A percentile compares a stretch with the other conserved stretches of the same genome.
phyloP scores from a whole-genome alignment of 1,140 invertebrate genomes.

The Melipona quadrifasciata region DNA sequence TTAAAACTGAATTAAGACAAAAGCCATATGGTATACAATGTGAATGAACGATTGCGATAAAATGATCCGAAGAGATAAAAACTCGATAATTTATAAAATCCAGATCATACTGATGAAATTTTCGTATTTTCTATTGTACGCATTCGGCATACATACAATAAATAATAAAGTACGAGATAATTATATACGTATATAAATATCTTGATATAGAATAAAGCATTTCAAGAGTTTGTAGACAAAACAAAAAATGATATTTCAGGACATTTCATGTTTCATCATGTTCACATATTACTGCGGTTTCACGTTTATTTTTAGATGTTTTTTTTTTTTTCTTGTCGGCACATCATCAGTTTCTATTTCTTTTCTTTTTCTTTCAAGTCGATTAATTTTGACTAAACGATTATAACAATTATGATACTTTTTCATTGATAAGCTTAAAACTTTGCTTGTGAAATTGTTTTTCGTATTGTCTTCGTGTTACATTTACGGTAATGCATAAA shows the following conservation, averaged over 20 bases:
- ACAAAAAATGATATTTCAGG: constrained; percentile 27
- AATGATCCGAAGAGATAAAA: neutral
- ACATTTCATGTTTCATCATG: constrained; percentile 9
- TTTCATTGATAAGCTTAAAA: neutral
- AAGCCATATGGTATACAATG: neutral
- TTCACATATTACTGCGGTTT: constrained; percentile 39
- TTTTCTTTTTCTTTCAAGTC: neutral
- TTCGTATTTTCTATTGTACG: neutral
- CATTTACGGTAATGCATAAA: neutral
- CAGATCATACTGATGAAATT: neutral
- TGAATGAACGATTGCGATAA: neutral
- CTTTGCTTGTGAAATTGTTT: neutral
- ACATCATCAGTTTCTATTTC: constrained; percentile 9
- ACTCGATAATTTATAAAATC: neutral
- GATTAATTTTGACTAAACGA: neutral
- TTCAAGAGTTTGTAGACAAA: neutral
- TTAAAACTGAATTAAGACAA: neutral
- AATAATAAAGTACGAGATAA: neutral
- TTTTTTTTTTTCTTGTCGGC: constrained; percentile 36
- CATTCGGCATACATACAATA: neutral
- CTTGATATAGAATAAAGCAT: neutral
- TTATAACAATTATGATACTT: neutral
- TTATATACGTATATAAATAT: neutral
- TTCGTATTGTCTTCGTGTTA: neutral
- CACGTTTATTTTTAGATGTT: constrained; percentile 50